Base-by-base conservation (phyloP, 2,888 invertebrate genomes). In the Peribatodes rhomboidaria region DNA sequence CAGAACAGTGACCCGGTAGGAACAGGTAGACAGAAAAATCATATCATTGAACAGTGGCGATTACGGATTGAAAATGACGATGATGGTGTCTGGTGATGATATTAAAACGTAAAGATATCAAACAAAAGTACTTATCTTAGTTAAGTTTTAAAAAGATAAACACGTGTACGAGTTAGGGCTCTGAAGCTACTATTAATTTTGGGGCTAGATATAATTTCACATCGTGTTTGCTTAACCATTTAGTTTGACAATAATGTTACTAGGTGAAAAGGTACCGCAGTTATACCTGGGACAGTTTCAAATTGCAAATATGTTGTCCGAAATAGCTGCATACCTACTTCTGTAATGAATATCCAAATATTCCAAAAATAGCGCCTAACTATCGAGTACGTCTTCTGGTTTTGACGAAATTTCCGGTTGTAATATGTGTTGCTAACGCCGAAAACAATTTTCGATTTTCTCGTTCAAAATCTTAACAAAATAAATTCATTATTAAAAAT, bases 301-400 rank as follows among this genome's bases (percentile, higher is more conserved):
- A 85, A 87, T 92, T 91, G 91, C 91, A 91, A 89, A 88, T 90
- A 89, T 39, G 87, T 87, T 88, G 82, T 87, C 86, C 82, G 88
- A 92, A 92, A 92, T 93, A 92, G 87, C 84, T 83, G 76, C 81
- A 78, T 86, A 59, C 49, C 61, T 82, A 80, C 77, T 78, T 80
- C 81, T 80, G 80, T 85, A 85, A 84, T 83, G 80, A 82, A 82
- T 82, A 82, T 82, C 83, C 78, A 81, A 74, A 83, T 83, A 82
- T 84, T 88, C 92, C 92, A 92, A 92, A 93, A 92, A 93, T 93
- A 93, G 92, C 89, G 91, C 92, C 84, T 76, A 79, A 74, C 73
- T 74, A 69, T 66, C 67, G 73, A 50, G 69, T 76, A 73, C 72
- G 60, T 80, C 74, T 72, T 75, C 67, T 52, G 64, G 42, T 39